phyloP scores from a whole-genome alignment of 2,113 vertebrate genomes.

The Hippocampus barbouri region DNA sequence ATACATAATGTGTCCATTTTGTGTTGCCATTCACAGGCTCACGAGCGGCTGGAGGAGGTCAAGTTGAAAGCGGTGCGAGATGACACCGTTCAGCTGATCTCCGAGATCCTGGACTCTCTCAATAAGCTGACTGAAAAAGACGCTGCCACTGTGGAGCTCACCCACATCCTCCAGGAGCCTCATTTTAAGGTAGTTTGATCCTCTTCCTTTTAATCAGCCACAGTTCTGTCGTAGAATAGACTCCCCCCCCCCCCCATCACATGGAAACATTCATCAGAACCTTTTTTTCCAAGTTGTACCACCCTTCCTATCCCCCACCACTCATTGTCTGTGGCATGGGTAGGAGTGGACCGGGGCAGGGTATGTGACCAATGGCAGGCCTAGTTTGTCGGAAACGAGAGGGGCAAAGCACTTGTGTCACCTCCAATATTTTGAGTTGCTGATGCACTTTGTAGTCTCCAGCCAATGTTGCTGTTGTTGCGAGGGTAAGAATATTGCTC shows the following conservation, averaged over 20 bases:
- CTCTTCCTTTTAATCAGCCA: not conserved
- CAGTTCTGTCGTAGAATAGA: not conserved
- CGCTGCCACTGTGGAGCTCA: slow-evolving; percentile 81
- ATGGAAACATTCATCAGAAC: slow-evolving; percentile 1
- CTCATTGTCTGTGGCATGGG: slow-evolving; percentile 11
- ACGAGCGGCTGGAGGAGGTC: slow-evolving; percentile 90
- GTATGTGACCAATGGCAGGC: slow-evolving; percentile 51
- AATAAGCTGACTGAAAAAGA: slow-evolving; percentile 77
- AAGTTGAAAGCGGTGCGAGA: slow-evolving; percentile 91
- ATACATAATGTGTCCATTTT: not conserved
- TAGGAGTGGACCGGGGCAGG: slow-evolving; percentile 27
- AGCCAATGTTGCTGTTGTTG: slow-evolving; percentile 24
- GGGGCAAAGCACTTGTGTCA: slow-evolving; percentile 27
- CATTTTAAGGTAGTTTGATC: slow-evolving; percentile 84
- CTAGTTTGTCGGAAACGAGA: slow-evolving; percentile 42
- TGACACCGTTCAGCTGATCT: slow-evolving; percentile 88
- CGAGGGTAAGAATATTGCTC: slow-evolving; percentile 37
- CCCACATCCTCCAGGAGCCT: slow-evolving; percentile 88
- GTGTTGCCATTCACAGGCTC: slow-evolving; percentile 76
- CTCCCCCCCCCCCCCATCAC: not conserved
- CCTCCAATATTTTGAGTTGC: slow-evolving; percentile 35
- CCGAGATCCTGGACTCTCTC: slow-evolving; percentile 92
- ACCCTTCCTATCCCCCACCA: slow-evolving; percentile 16
- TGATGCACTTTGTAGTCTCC: slow-evolving; percentile 31
- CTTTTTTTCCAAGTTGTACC: slow-evolving; percentile 12